Conservation (phyloP, 2,797 vertebrate genomes). For the Bothrops alternatus region DNA sequence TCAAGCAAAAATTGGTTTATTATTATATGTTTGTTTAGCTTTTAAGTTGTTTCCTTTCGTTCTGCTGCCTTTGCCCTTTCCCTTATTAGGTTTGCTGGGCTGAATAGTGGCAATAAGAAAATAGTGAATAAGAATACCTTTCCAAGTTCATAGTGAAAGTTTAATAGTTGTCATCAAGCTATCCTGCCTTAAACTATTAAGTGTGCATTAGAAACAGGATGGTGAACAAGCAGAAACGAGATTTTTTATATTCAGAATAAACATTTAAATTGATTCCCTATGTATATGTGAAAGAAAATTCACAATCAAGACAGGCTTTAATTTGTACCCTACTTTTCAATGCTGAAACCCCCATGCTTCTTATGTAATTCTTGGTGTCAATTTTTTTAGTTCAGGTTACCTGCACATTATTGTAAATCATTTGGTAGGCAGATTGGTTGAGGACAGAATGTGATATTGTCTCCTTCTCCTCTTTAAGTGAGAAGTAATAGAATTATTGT, state of each 20-base stretch:
- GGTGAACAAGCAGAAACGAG: background rate
- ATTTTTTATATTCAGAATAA: background rate
- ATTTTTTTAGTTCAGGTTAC: slow-evolving; percentile 27
- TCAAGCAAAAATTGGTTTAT: background rate
- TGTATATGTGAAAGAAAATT: background rate
- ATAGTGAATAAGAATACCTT: background rate
- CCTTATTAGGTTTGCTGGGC: background rate
- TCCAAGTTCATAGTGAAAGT: background rate
- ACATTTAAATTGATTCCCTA: background rate
- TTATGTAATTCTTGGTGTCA: slow-evolving; percentile 15
- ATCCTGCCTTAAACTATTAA: background rate
- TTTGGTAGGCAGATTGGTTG: slow-evolving; percentile 39
- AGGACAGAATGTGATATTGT: background rate
- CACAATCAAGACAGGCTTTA: fast-evolving
- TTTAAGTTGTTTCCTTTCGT: background rate
- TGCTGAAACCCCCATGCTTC: slow-evolving; percentile 3
- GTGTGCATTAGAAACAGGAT: background rate
- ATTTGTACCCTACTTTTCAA: background rate
- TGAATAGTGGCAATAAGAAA: background rate
- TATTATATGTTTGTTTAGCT: background rate
- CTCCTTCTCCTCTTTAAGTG: slow-evolving; percentile 8
- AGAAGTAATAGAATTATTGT: slow-evolving; percentile 50
- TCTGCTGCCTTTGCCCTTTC: background rate
- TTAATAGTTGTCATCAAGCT: background rate
- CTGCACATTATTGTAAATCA: slow-evolving; percentile 54